Base-by-base conservation (phyloP, 2,113 vertebrate genomes). In the Oreotrochilus melanogaster region DNA sequence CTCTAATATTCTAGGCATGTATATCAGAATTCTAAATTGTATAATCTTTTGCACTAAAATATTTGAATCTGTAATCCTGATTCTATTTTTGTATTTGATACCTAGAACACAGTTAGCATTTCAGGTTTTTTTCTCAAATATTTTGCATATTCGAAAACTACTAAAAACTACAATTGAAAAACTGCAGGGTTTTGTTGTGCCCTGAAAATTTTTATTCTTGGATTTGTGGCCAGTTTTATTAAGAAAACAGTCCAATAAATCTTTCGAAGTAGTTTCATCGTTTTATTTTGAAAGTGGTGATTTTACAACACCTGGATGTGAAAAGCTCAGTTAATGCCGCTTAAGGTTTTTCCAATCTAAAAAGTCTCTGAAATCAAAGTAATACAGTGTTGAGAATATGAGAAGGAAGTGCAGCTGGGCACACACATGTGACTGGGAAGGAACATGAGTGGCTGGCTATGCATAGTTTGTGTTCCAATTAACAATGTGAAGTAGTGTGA, bases 361-460 rank as follows among this genome's bases (percentile, higher is more conserved):
- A 62, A 33, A 51, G 42, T 81, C 10, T 90, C 28, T 85, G 83
- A 88, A 90, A 65, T 64, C 9, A 14, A 31, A 65, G 28, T 70
- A 31, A 19, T 73, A 88, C 3, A 22, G 3, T 37, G 45, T 73
- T 78, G 28, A 88, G 39, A 85, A 18, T 56, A 31, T 17, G 37
- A 81, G 45, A 56, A 60, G 74, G 12, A 85, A 65, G 31, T 43
- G 39, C 35, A 61, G 5, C 60, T 88, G 25, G 33, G 14, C 16
- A 30, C 7, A 9, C 0, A 25, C 0, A 0, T 35, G 25, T 51
- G 11, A 39, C 43, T 35, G 18, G 48, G 43, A 72, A 75, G 67
- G 33, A 75, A 10, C 8, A 3, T 5, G 14, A 50, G 12, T 43
- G 31, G 7, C 45, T 82, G n/a, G 5, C 22, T 84, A 24, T 4